Base-by-base conservation (phyloP, 2,797 vertebrate genomes). In the Etheostoma perlongum region DNA sequence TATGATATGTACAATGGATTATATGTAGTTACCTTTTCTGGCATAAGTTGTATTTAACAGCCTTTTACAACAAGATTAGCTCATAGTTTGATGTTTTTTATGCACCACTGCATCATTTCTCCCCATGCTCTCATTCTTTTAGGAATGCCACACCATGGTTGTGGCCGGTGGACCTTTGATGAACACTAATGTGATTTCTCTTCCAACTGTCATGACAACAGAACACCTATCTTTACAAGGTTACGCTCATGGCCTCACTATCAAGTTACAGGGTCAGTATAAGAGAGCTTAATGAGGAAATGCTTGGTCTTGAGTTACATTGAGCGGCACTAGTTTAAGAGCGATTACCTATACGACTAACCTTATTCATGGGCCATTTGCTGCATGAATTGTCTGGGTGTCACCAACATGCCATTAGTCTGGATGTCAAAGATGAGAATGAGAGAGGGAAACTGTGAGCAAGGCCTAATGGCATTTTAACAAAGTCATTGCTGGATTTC, bases 221-320 rank as follows among this genome's bases (percentile, higher is more conserved):
- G 74, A 72, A 78, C 91, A 85, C 91, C 83, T 88, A 78, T 92
- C 90, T 90, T 88, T 91, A 88, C 91, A 88, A 70, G 72, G 91
- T 91, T 91, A 88, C 84, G 16, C 88, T 76, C 60, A 19, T 62
- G 66, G 83, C 83, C 85, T 85, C 85, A 84, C 67, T 75, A 92
- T 94, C 66, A 58, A 85, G 82, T 92, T 93, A 91, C 85, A 59
- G 73, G 91, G 85, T 92, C 93, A 92, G 90, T 93, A 89, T 52
- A 49, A 85, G 79, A 90, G 62, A 75, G 83, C 79, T 51, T 88
- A 92, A 93, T 90, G 90, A 91, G 93, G 89, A 91, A 91, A 91
- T 88, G 85, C 91, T 89, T 93, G 85, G 92, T 93, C 90, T 94
- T 84, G 68, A 79, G 89, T 94, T 93, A 89, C 91, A 82, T 86